phyloP scores from a whole-genome alignment of 2,888 invertebrate genomes.

The Pteria penguin region DNA sequence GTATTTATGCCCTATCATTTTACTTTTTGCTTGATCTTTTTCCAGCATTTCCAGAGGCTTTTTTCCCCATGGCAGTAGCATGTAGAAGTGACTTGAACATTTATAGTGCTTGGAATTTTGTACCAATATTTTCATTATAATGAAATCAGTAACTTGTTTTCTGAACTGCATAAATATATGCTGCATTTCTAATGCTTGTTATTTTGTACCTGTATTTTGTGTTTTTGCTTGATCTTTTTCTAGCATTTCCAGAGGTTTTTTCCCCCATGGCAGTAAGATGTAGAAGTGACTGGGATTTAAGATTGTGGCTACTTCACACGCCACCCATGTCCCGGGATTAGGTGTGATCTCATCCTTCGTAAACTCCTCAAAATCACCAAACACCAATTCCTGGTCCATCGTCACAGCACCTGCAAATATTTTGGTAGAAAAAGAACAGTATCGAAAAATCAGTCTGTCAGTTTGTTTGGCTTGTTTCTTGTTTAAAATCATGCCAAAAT shows the following conservation, averaged over 20 bases:
- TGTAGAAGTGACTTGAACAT: conserved; percentile 77
- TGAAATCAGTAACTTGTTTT: too few relatives aligned
- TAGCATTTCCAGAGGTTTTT: conserved; percentile 55
- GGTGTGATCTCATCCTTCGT: conserved; percentile 66
- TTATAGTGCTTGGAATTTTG: too few relatives aligned
- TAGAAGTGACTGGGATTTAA: conserved; percentile 76
- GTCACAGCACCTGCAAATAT: conserved; percentile 61
- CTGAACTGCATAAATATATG: too few relatives aligned
- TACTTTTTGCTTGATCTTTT: conserved; percentile 17
- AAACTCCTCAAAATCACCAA: conserved; percentile 51
- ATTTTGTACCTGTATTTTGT: not conserved
- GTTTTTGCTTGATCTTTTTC: conserved; percentile 17
- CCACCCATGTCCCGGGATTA: conserved; percentile 63
- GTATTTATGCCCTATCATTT: too few relatives aligned
- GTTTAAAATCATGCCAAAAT: too few relatives aligned
- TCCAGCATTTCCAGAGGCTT: conserved; percentile 54
- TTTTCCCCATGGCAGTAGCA: conserved; percentile 73
- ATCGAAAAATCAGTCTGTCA: too few relatives aligned
- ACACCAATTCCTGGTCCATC: conserved; percentile 58
- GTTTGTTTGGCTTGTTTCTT: too few relatives aligned
- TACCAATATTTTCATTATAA: too few relatives aligned
- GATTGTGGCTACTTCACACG: conserved; percentile 73
- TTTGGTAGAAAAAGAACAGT: too few relatives aligned
- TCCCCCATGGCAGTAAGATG: conserved; percentile 74
- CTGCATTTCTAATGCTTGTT: not conserved